A percentile compares a stretch with the other conserved stretches of the same genome.
Evolutionary conservation across 2,888 invertebrate genomes (phyloP).

Genomic region (Sminthurinus aureus): DNA sequence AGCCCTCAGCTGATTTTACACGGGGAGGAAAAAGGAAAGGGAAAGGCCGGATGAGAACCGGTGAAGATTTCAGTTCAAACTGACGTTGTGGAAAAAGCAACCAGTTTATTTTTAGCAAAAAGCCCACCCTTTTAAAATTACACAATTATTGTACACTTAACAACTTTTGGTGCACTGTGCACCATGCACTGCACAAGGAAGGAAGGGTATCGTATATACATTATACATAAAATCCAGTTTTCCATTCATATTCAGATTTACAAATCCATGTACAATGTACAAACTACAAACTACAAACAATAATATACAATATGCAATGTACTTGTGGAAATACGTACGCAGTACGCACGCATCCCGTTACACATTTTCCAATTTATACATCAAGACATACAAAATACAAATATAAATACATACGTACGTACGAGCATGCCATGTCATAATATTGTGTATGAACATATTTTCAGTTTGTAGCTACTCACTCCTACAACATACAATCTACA

Average conservation of each 20-base stretch:
- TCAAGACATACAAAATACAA: too few species aligned
- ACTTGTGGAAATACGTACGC: neutral
- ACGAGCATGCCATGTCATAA: too few species aligned
- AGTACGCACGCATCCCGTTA: too few species aligned
- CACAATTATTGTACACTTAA: constrained; percentile 21
- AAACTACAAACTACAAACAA: neutral
- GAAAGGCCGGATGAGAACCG: constrained; percentile 8
- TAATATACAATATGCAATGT: neutral
- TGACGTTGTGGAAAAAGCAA: constrained; percentile 2
- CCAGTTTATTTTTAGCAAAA: constrained; percentile 18
- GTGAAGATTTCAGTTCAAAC: neutral
- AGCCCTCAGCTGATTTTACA: constrained; percentile 12
- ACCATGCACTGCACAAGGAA: neutral
- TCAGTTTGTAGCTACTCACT: too few species aligned
- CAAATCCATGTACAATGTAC: neutral
- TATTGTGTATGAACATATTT: too few species aligned
- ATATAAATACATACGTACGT: too few species aligned
- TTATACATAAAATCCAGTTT: neutral
- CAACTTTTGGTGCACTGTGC: neutral
- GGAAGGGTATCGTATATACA: too few species aligned
- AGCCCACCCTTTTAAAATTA: constrained; percentile 23
- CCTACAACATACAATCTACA: too few species aligned
- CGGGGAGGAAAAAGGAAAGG: neutral
- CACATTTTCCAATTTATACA: too few species aligned
- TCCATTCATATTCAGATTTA: neutral